Evolutionary conservation across 35 echinoderm and acorn worm species (phyloP), one percentile per base, ranked within the genome.

Genomic region (Antedon bifida): DNA sequence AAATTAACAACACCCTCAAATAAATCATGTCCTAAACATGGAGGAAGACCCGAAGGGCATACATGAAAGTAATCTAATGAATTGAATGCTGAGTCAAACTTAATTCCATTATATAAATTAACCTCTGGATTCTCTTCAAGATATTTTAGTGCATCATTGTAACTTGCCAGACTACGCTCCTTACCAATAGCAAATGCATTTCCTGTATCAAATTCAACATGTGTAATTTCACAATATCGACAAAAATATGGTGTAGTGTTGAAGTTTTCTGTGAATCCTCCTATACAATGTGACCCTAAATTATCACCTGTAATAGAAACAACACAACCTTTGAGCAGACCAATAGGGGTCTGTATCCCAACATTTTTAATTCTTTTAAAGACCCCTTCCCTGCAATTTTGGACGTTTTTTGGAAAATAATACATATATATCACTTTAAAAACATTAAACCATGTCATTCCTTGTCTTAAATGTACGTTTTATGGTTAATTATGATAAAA

Each of bases 11-110:
- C 78, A 0, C 91, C 91, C 32, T 92, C 91, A 88, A 92, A 92
- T 5, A 92, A 39, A 34, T 92, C 91, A 78, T 92, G 91, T 11
- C 82, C 91, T 23, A 92, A 39, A 55, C 91, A 92, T 30, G 91
- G 86, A 7, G 91, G 91, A 10, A 92, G 34, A 12, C 91, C 91
- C 34, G 36, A 35, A 5, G 76, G 30, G 77, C 91, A 92, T n/a
- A 92, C 91, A 88, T 92, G 91, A 83, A 92, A 92, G 35, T 85
- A 85, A 30, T 64, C 46, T 8, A 92, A 74, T 74, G 35, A 29
- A 78, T 92, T 92, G 75, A 92, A 88, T 5, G 76, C 7, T 0
- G 91, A 92, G 35, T 55, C 39, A 75, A 81, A 92, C 46, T 88
- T 86, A 31, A 92, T 80, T 31, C 91, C 91, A 30, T 80, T 64